Percentiles rank a stretch among this genome's conserved stretches.
phyloP scores from a whole-genome alignment of 2,888 invertebrate species.

The Zele albiditarsus region DNA sequence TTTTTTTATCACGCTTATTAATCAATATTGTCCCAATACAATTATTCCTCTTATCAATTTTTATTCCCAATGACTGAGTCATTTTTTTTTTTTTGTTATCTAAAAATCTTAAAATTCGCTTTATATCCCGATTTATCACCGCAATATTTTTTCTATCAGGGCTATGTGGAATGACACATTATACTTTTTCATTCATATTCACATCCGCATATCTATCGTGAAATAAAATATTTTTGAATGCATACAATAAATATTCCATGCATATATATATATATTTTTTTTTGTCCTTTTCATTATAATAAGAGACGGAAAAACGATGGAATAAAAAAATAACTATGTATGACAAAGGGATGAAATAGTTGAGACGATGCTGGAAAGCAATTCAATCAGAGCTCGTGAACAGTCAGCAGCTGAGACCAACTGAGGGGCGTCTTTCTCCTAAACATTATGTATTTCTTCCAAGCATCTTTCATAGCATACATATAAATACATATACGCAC shows the following conservation, averaged over 20 bases:
- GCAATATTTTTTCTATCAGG: neutral
- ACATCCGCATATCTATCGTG: neutral
- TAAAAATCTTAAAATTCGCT: too few relatives aligned
- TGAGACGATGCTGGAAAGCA: constrained; percentile 58
- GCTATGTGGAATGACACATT: too few relatives aligned
- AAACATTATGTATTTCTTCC: constrained; percentile 37
- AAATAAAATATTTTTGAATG: constrained; percentile 4
- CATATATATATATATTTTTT: constrained; percentile 15
- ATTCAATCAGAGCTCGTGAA: constrained; percentile 68
- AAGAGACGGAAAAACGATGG: neutral
- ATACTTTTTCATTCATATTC: neutral
- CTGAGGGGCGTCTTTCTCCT: constrained; percentile 22
- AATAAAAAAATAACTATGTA: constrained; percentile 37
- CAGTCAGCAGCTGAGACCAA: constrained; percentile 67
- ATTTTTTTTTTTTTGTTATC: too few relatives aligned
- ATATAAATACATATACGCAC: neutral
- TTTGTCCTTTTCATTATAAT: constrained; percentile 19
- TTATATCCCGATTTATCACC: neutral
- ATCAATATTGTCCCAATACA: too few relatives aligned
- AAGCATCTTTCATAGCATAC: constrained; percentile 45
- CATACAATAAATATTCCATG: neutral
- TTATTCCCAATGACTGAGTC: too few relatives aligned
- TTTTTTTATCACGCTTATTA: too few relatives aligned
- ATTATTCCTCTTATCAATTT: too few relatives aligned
- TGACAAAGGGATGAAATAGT: constrained; percentile 41